Conservation (phyloP, 37 sponge, comb jelly and placozoan species). For the Dysidea cf. avara region DNA sequence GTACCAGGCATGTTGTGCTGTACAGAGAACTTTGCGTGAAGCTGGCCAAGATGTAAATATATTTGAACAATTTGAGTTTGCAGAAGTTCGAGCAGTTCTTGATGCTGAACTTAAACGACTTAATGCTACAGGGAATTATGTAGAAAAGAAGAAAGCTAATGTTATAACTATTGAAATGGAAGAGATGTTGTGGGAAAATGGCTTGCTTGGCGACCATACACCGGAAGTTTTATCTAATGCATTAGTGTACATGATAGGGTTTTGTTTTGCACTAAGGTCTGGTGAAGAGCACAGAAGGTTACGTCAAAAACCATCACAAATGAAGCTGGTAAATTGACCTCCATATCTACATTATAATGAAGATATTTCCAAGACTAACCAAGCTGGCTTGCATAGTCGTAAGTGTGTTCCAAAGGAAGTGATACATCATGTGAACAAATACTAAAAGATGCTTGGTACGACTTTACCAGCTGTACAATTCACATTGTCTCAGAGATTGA, state of each 20-base stretch:
- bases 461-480: slow-evolving; percentile 12
- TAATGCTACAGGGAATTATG: not conserved
- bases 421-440: slow-evolving; percentile 6
- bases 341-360: slow-evolving; percentile 13
- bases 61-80: slow-evolving; percentile 1
- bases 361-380: slow-evolving; percentile 22
- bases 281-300: slow-evolving; percentile 1
- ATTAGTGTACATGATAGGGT: not conserved
- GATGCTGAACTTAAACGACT: slow-evolving; percentile 6
- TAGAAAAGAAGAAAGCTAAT: slow-evolving; percentile 4
- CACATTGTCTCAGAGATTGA: not conserved
- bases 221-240: not conserved
- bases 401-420: slow-evolving; percentile 11
- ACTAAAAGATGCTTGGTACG: slow-evolving; percentile 21
- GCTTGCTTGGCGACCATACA: not conserved
- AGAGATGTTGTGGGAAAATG: slow-evolving; percentile 4
- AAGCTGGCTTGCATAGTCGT: slow-evolving; percentile 6
- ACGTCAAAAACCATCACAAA: not conserved
- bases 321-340: not conserved
- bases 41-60: not conserved
- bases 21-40: not conserved
- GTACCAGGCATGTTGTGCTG: slow-evolving; percentile 1
- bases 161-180: not conserved
- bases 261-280: slow-evolving; percentile 1
- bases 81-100: not conserved